phyloP scores from a whole-genome alignment of 1,140 invertebrate species.

The Galleria mellonella region DNA sequence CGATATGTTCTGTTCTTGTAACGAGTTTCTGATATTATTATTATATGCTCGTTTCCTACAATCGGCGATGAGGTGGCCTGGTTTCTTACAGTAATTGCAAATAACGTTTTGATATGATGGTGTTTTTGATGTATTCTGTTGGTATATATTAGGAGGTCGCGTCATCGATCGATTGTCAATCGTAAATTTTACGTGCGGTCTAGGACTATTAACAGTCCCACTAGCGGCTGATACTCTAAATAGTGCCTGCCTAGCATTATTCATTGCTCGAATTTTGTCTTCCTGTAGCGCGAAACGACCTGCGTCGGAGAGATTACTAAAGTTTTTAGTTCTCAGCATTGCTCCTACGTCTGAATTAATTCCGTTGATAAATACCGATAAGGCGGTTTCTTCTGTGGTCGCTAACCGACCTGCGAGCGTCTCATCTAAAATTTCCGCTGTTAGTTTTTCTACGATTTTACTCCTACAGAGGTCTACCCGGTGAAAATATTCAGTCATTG shows the following conservation, averaged over 20 bases:
- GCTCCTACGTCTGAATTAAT: constrained; percentile 5
- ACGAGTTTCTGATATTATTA: neutral
- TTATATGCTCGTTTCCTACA: constrained; percentile 12
- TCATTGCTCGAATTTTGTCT: constrained; percentile 11
- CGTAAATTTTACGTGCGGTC: no score
- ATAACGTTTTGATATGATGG: constrained; percentile 1
- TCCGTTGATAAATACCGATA: constrained; percentile 11
- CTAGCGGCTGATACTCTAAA: neutral
- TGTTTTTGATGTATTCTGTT: neutral
- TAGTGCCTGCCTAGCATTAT: constrained; percentile 5
- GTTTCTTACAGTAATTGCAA: constrained; percentile 13
- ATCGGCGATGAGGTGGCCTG: constrained; percentile 8
- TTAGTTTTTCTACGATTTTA: constrained; percentile 13
- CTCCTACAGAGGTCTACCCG: constrained; percentile 10
- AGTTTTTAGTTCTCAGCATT: constrained; percentile 13
- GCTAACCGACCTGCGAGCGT: neutral
- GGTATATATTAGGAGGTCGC: neutral
- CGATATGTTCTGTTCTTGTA: neutral
- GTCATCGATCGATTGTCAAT: no score
- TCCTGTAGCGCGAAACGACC: constrained; percentile 11
- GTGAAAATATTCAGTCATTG: constrained; percentile 8
- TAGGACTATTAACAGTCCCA: no score
- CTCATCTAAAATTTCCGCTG: constrained; percentile 2
- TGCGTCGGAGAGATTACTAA: constrained; percentile 2
- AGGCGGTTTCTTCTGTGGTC: constrained; percentile 11